A percentile compares a stretch with the other conserved stretches of the same genome.
These are phyloP conservation scores for Riparia riparia DNA, from an alignment of 2,113 vertebrate genomes.

Conservation along the genomic window DNA sequence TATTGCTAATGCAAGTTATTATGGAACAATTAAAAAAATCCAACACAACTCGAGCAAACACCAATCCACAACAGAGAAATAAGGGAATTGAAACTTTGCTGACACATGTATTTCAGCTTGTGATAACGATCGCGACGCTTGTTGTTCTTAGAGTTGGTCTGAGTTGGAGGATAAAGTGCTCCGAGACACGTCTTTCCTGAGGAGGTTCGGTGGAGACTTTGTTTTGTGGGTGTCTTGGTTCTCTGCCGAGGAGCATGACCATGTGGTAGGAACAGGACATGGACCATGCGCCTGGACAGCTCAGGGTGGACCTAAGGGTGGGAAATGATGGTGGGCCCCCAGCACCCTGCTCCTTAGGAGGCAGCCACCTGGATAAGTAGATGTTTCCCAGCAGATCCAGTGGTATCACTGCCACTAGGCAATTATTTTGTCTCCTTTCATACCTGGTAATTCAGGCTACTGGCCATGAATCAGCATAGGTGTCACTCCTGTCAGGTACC, in stretches of 20 bases:
- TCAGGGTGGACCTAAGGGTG: not conserved
- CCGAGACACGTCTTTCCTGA: not conserved
- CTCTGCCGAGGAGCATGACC: rapidly evolving
- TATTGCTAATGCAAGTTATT: not conserved
- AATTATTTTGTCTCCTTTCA: not conserved
- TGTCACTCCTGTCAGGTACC: not conserved
- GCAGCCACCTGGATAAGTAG: not conserved
- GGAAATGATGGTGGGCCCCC: not conserved
- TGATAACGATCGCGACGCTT: rapidly evolving
- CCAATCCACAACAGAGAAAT: not conserved
- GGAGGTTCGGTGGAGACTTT: not conserved
- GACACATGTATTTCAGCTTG: not conserved
- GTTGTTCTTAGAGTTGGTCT: not conserved
- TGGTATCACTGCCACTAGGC: not conserved
- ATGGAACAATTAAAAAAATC: not conserved
- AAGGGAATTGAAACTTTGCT: not conserved
- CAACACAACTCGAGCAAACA: not conserved
- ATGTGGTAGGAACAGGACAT: not conserved
- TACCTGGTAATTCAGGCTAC: not conserved
- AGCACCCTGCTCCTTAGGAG: not conserved
- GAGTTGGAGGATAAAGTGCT: not conserved
- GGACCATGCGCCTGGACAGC: not conserved
- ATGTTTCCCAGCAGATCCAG: not conserved
- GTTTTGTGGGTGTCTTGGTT: not conserved
- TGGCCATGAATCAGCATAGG: not conserved